Base-by-base conservation (phyloP, 1,140 invertebrate species). In the Ips nitidus region DNA sequence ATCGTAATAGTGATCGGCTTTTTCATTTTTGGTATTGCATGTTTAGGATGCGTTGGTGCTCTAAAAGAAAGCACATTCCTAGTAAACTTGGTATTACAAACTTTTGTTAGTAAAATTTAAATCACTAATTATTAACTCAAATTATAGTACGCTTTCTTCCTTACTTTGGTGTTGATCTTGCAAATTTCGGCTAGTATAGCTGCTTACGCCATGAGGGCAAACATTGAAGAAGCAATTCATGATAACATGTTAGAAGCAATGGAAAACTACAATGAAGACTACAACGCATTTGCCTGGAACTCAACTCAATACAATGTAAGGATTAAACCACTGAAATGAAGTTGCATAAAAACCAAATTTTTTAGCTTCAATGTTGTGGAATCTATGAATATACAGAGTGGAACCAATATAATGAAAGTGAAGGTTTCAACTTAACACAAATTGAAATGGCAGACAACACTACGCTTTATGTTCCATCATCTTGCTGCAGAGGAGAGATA, bases 1-100 rank as follows among this genome's bases (percentile, higher is more conserved):
- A 82, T 94, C 6, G 81, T 94, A 38, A 89, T 94, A 59, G 86
- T 88, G 52, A 88, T 92, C 70, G 93, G 93, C 1, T 83, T 87
- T 56, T 85, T 94, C 38, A 87, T 94, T 73, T 88, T 94, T 60
- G 81, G 91, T 43, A 90, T 94, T 7, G 89, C 92, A 1, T 85
- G 91, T 55, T 88, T 94, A 75, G 93, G 93, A 59, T 93, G 91
- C 77, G 89, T 90, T 71, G 93, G 93, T 5, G 93, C 93, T 1
- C 77, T 92, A 57, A 91, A 87, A 78, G 92, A 94, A 80, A 94
- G 91, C 77, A 89, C 91, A 5, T 91, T 90, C 79, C 86, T 95
- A 81, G 88, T 94, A 37, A 88, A 93, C 74, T 84, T 88, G 75
- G 91, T 92, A 82, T 22, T 22, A 22, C 86, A 50, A 22, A 2